Percentiles rank a stretch among this genome's conserved stretches.
Conservation (phyloP, 2,888 invertebrate genomes). For the Hermaeophaga mercurialis region DNA sequence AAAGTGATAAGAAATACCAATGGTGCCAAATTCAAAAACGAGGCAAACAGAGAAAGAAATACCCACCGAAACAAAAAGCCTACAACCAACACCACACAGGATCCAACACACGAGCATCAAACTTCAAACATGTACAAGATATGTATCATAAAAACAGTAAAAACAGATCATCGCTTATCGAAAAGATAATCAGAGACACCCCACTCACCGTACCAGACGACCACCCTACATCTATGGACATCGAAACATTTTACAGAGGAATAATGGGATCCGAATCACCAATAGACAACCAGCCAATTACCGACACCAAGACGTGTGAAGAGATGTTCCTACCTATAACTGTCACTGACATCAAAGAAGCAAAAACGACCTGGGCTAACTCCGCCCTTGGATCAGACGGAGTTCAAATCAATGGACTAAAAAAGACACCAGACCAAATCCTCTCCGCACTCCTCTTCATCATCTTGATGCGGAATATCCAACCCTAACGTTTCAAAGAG, state of each 20-base stretch:
- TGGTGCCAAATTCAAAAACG: not conserved
- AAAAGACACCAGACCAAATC: not conserved
- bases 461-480: not conserved
- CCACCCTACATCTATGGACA: not conserved
- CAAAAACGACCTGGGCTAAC: not conserved
- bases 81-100: not conserved
- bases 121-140: not conserved
- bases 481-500: not conserved
- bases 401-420: not conserved
- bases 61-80: not conserved
- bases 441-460: not conserved
- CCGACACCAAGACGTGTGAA: not conserved
- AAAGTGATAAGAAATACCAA: no score
- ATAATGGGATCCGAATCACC: not conserved
- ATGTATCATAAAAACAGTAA: not conserved
- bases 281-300: not conserved
- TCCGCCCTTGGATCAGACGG: not conserved
- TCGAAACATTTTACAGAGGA: not conserved
- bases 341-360: not conserved
- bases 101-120: not conserved
- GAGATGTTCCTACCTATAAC: not conserved
- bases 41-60: not conserved
- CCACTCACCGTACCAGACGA: not conserved
- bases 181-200: not conserved
- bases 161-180: no score